Base-by-base conservation (phyloP, 2,888 invertebrate species). In the Dryadula phaetusa region DNA sequence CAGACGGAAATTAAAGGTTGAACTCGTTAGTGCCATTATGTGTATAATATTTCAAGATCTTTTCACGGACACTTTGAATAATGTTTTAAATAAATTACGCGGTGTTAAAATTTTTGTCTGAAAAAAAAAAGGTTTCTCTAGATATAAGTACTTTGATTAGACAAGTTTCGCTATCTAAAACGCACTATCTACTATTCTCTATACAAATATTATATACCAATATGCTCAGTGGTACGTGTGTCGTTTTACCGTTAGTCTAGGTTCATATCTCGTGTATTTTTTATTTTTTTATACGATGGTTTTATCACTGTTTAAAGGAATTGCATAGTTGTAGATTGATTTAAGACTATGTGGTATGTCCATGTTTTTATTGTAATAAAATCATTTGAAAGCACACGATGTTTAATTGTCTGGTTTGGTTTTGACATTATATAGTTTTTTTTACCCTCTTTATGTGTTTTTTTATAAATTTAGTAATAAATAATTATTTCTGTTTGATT, bases 301-400 rank as follows among this genome's bases (percentile, higher is more conserved):
- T 62, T 66, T 61, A 32, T 67, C 60, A 63, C 63, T 54, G 58
- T 65, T 28, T 60, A 54, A 79, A 73, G 80, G 82, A 81, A 82
- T 84, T 83, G 78, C 74, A 79, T 80, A 80, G 67, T 66, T 77
- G 76, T 74, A 79, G 79, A 75, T 63, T 72, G 72, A 70, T 70
- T 63, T 74, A 74, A 71, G 67, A 75, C 70, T 73, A 72, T 78
- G 78, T 80, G 75, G 72, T 73, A 66, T 72, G 75, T 74, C 73
- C 71, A 73, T 82, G 83, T 83, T 83, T 85, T 83, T 86, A 84
- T 84, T 81, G 76, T 78, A 90, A 88, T 88, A 88, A 56, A 90
- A 84, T 77, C 81, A 78, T 85, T 87, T 88, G 82, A 77, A 79
- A 77, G 74, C 72, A 70, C 40, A n/a, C 22, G 69, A 83, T 85